These are phyloP conservation scores for Zingel zingel DNA, from an alignment of 2,113 vertebrate genomes.

Conservation along the genomic window DNA sequence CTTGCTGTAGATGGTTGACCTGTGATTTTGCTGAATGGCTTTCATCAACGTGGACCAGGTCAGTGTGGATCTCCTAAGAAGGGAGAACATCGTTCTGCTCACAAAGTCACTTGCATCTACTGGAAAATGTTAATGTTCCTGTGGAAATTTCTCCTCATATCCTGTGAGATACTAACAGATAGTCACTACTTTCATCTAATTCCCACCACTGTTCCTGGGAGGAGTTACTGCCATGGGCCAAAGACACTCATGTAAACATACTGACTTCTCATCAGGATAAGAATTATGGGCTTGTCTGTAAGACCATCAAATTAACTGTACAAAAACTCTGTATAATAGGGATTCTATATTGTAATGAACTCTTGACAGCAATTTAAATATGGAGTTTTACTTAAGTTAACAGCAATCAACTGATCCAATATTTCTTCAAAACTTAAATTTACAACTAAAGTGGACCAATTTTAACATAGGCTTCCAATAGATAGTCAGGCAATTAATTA, in stretches of 20 bases:
- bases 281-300: background rate
- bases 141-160: slow-evolving; percentile 53
- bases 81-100: slow-evolving; percentile 68
- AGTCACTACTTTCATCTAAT: slow-evolving; percentile 55
- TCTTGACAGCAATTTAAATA: background rate
- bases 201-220: slow-evolving; percentile 68
- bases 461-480: background rate
- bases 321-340: background rate
- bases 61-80: slow-evolving; percentile 47
- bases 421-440: background rate
- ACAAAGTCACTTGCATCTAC: slow-evolving; percentile 5
- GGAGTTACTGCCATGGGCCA: slow-evolving; percentile 62
- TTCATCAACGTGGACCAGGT: slow-evolving; percentile 27
- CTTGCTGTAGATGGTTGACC: slow-evolving; percentile 78
- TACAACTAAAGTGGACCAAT: background rate
- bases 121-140: slow-evolving; percentile 39
- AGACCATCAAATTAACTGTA: background rate
- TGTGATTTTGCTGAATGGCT: slow-evolving; percentile 50
- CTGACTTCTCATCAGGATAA: slow-evolving; percentile 39
- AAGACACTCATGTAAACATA: slow-evolving; percentile 63
- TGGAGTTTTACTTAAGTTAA: background rate
- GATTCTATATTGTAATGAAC: background rate
- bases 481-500: background rate
- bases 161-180: slow-evolving; percentile 64
- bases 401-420: background rate